Conservation (phyloP, 2,888 invertebrate genomes). For the Himalopsyche tibetana region DNA sequence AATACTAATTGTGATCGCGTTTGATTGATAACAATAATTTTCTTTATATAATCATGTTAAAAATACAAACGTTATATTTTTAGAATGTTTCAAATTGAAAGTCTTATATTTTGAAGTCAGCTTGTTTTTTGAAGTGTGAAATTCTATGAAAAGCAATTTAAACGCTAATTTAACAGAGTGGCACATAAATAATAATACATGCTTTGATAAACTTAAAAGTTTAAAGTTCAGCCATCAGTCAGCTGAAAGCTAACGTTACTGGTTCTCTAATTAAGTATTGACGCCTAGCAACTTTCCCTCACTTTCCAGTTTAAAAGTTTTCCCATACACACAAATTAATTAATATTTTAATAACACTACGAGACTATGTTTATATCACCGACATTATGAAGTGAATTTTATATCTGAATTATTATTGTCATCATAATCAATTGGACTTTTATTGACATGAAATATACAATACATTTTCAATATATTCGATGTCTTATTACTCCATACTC, state of each 20-base stretch:
- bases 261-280: neutral
- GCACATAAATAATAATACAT: conserved; percentile 36
- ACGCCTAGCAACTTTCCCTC: neutral
- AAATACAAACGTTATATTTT: no score
- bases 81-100: neutral
- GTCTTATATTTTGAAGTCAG: neutral
- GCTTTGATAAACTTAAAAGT: conserved; percentile 35
- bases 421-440: no score
- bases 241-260: neutral
- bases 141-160: conserved; percentile 33
- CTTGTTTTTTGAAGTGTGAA: neutral
- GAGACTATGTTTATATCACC: no score
- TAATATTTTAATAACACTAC: no score
- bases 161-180: conserved; percentile 13
- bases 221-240: conserved; percentile 26
- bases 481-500: no score
- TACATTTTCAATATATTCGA: no score
- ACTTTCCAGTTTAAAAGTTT: conserved; percentile 1
- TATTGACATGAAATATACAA: no score
- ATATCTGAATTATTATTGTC: no score
- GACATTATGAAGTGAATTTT: no score
- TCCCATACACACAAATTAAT: neutral
- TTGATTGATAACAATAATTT: no score
- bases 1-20: no score
- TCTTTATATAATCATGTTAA: no score